Conservation (phyloP, 2,888 invertebrate genomes). For the Theodoxus fluviatilis region DNA sequence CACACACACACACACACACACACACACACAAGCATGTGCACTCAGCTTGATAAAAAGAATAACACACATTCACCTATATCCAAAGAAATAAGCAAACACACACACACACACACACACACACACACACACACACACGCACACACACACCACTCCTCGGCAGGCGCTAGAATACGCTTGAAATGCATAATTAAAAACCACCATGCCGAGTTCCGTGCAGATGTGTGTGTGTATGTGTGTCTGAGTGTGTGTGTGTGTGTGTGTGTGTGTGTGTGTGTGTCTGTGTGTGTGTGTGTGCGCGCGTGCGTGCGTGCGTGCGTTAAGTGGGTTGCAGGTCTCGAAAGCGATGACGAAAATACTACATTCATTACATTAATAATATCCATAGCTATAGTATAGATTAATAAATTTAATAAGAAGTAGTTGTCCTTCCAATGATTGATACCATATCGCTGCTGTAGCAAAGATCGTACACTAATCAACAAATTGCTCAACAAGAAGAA, state of each 20-base stretch:
- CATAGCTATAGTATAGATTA: too few species aligned
- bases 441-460: too few species aligned
- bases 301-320: too few species aligned
- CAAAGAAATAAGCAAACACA: background rate
- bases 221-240: background rate
- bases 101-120: background rate
- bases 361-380: too few species aligned
- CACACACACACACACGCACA: background rate
- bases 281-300: slow-evolving; percentile 11
- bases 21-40: background rate
- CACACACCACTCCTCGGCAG: background rate
- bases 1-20: slow-evolving; percentile 1
- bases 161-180: too few species aligned
- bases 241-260: slow-evolving; percentile 5
- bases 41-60: background rate
- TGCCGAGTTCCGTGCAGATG: background rate
- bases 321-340: too few species aligned
- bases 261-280: slow-evolving; percentile 3
- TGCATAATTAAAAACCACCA: background rate
- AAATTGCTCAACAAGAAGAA: too few species aligned
- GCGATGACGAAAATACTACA: too few species aligned
- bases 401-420: too few species aligned
- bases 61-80: background rate
- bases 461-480: too few species aligned
- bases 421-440: too few species aligned